Evolutionary conservation across 2,888 invertebrate species (phyloP).

Genomic region (Fragum whitleyi): DNA sequence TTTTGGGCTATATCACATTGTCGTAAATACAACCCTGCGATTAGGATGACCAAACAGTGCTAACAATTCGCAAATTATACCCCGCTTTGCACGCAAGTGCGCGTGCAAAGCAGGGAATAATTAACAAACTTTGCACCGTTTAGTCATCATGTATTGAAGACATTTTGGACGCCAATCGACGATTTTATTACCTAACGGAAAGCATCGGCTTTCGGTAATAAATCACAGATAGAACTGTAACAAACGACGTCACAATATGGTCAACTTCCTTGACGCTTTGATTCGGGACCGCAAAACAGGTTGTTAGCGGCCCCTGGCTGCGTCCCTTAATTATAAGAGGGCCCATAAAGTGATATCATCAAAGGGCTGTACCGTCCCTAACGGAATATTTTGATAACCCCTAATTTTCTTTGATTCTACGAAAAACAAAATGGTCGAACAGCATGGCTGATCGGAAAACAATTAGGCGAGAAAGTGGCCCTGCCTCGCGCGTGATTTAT

Average conservation of each 20-base stretch:
- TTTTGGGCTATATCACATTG: too few species aligned
- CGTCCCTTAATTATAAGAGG: conserved; percentile 42
- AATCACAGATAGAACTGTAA: background rate
- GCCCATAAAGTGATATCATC: conserved; percentile 56
- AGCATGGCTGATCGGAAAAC: conserved; percentile 40
- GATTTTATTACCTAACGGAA: conserved; percentile 24
- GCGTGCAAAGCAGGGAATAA: too few species aligned
- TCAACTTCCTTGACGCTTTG: conserved; percentile 36
- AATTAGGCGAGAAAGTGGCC: conserved; percentile 56
- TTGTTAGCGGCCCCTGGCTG: conserved; percentile 22
- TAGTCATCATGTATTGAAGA: too few species aligned
- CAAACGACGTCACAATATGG: conserved; percentile 28
- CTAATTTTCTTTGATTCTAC: conserved; percentile 54
- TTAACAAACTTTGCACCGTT: too few species aligned
- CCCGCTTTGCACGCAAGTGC: too few species aligned
- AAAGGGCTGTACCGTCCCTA: conserved; percentile 48
- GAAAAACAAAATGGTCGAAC: conserved; percentile 39
- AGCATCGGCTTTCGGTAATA: background rate
- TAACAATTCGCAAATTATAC: too few species aligned
- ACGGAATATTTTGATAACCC: conserved; percentile 57
- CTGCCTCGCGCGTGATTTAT: conserved; percentile 17
- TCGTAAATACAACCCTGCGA: too few species aligned
- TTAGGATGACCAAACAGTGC: too few species aligned
- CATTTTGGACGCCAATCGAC: too few species aligned
- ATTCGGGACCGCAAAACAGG: conserved; percentile 39